Conservation (phyloP, 2,797 vertebrate genomes). For the Aratinga solstitialis region DNA sequence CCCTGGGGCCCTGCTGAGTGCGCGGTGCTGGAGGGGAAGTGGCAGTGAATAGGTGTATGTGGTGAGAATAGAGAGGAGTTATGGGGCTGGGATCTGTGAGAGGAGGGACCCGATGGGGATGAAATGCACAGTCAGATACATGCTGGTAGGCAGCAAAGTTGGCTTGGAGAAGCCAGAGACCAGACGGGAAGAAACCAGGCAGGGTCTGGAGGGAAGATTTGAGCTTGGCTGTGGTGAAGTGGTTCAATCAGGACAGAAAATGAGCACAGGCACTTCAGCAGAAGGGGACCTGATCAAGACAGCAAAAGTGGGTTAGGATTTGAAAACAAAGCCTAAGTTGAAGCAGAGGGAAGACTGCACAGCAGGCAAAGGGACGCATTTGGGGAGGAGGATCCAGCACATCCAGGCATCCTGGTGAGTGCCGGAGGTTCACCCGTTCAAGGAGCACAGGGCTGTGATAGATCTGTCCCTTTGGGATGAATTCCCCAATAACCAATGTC, state of each 20-base stretch:
- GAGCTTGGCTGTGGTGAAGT: not conserved
- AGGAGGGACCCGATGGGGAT: not conserved
- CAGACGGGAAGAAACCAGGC: not conserved
- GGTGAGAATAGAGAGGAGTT: not conserved
- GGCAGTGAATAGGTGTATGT: fast-evolving
- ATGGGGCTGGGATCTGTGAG: not conserved
- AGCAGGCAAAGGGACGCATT: not conserved
- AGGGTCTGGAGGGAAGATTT: not conserved
- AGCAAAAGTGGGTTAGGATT: not conserved
- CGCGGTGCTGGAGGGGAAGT: fast-evolving
- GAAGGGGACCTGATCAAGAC: not conserved
- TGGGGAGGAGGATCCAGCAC: not conserved
- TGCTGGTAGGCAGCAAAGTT: fast-evolving
- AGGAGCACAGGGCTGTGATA: fast-evolving
- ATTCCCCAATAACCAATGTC: fast-evolving
- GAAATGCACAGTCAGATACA: fast-evolving
- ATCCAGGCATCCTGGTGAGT: not conserved
- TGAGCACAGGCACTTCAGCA: not conserved
- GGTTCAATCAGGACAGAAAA: not conserved
- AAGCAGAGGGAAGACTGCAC: not conserved
- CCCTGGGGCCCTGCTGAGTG: not conserved
- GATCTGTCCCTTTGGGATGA: fast-evolving
- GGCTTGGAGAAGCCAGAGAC: not conserved
- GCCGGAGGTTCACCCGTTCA: not conserved
- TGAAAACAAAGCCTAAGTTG: fast-evolving